Base-by-base conservation (phyloP, 1,140 invertebrate genomes). In the Hypothenemus hampei region DNA sequence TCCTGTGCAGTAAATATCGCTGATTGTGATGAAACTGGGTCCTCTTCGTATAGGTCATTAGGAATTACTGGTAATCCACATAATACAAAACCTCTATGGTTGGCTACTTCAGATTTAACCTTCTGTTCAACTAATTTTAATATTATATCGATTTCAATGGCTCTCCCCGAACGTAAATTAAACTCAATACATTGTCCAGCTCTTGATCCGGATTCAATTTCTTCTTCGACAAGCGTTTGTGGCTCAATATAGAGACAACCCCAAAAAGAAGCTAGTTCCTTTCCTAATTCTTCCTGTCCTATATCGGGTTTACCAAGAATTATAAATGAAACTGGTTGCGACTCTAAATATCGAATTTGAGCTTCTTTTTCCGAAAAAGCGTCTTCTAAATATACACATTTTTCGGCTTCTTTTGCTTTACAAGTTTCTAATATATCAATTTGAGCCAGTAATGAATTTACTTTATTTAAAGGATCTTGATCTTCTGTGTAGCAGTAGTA, bases 171-270 rank as follows among this genome's bases (percentile, higher is more conserved):
- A 59, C 65, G 67, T 52, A 82, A 66, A 63, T 79, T 78, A 59
- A 75, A 77, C 43, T 75, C 71, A 29, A 80, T 72, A 56, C 73
- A 74, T 39, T 67, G 68, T 11, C 78, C 79, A 21, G 73, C 74
- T 8, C 66, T 52, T 46, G 71, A 76, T 4, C 70, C 68, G 41
- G 71, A 68, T 15, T 71, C 63, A 26, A 79, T 79, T 69, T 81
- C 78, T 66, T 79, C 73, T 8, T 66, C 40, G 21, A 82, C 61
- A 11, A 81, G 60, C 59, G 66, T 72, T 64, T 70, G 66, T 4
- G 79, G 79, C 24, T 76, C 77, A n/a, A 83, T 69, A 47, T 80
- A 72, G 15, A 81, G 61, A 59, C 78, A 79, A 13, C 76, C 75
- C 55, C 75, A 72, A 56, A 74, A 73, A 40, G 78, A 73, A 1